Base-by-base conservation (phyloP, 2,888 invertebrate species). In the Tachina fera region DNA sequence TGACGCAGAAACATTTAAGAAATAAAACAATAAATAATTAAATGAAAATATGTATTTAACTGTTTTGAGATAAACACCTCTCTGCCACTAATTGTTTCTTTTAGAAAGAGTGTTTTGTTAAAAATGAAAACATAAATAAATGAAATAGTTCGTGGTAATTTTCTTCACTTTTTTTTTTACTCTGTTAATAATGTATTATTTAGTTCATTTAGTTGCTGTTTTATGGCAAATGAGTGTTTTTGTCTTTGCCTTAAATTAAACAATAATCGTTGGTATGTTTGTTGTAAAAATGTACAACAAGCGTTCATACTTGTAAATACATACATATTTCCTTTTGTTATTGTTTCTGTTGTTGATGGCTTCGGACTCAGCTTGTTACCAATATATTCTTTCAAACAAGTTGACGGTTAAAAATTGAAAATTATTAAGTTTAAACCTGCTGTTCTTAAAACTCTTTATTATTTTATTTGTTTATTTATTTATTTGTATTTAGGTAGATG, bases 341-440 rank as follows among this genome's bases (percentile, higher is more conserved):
- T 72, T 79, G 60, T 76, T 63, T 61, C 19, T 43, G 1, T 43
- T 45, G 43, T 53, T 60, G 3, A 3, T 60, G 68, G 51, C 60
- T 22, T 31, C n/a, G 19, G 19, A 39, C 80, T 67, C 80, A 84
- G 76, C 72, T 79, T 78, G 84, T 74, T 74, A 31, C 76, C 82
- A 83, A 75, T 83, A 82, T 71, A 80, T 87, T 76, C 56, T 51
- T 74, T 72, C 19, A 3, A 81, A 75, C 71, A 74, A 56, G 70
- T 74, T 82, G 77, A 77, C 53, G 49, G 51, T 81, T 45, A 86
- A 83, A 75, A 83, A 84, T 86, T 56, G 47, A 79, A 86, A 83
- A 79, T 75, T 67, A 76, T 79, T 83, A 68, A 76, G 31, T 78
- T 58, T 65, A 68, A 60, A 63, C 77, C 67, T 75, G 81, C 84